Conservation (phyloP, 2,888 invertebrate genomes). For the Coleophora deauratella region DNA sequence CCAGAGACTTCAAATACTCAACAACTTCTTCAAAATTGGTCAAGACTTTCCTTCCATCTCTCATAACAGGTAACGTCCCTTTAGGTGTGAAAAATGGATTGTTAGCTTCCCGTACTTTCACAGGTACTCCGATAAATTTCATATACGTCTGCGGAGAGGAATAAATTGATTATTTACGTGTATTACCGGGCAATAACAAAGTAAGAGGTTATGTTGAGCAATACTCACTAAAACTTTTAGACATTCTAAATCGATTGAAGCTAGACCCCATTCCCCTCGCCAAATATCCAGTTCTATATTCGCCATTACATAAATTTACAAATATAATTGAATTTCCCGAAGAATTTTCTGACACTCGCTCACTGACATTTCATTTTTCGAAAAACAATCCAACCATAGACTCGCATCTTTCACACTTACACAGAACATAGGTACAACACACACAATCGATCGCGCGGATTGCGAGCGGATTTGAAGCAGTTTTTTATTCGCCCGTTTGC, state of each 20-base stretch:
- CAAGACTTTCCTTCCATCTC: slow-evolving; percentile 71
- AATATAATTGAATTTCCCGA: slow-evolving; percentile 10
- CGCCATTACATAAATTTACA: slow-evolving; percentile 37
- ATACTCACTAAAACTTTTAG: slow-evolving; percentile 83
- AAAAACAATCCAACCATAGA: too few species aligned
- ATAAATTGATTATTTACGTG: slow-evolving; percentile 14
- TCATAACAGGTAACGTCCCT: slow-evolving; percentile 81
- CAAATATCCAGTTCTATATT: slow-evolving; percentile 81
- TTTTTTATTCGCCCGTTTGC: too few species aligned
- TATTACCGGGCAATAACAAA: slow-evolving; percentile 28
- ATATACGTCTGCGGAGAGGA: slow-evolving; percentile 67
- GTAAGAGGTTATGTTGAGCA: slow-evolving; percentile 29
- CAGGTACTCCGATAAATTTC: slow-evolving; percentile 85
- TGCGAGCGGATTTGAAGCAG: too few species aligned
- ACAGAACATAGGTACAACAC: too few species aligned
- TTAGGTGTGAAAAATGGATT: slow-evolving; percentile 84
- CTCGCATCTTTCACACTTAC: too few species aligned
- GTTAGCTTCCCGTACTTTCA: slow-evolving; percentile 77
- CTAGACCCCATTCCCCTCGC: slow-evolving; percentile 91
- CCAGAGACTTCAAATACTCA: slow-evolving; percentile 78
- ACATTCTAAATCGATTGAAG: slow-evolving; percentile 88
- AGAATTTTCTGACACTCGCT: slow-evolving; percentile 15
- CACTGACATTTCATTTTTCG: slow-evolving; percentile 10
- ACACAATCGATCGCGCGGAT: too few species aligned
- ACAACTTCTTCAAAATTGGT: slow-evolving; percentile 81